Conservation (phyloP, 1,140 invertebrate species). For the Nebria ingens region DNA sequence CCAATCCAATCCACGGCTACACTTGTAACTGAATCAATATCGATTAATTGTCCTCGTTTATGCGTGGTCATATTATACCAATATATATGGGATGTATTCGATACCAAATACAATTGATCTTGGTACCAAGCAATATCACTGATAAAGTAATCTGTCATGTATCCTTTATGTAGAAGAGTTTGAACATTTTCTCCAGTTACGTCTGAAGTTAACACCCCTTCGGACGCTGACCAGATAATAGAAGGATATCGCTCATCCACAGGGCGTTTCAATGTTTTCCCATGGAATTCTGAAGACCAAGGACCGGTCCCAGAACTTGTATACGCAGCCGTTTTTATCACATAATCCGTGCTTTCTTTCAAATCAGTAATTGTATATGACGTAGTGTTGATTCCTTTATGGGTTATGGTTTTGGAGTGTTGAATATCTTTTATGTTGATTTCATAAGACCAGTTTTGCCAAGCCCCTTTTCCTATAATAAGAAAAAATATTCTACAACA, state of each 20-base stretch:
- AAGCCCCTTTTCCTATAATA: constrained; percentile 54
- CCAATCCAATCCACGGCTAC: constrained; percentile 84
- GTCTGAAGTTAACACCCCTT: constrained; percentile 60
- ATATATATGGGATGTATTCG: constrained; percentile 58
- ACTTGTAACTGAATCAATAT: constrained; percentile 60
- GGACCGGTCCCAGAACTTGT: constrained; percentile 63
- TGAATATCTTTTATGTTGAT: constrained; percentile 56
- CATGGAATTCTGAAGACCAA: constrained; percentile 65
- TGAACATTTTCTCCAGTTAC: constrained; percentile 59
- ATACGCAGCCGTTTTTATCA: constrained; percentile 65
- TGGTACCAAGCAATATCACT: constrained; percentile 29
- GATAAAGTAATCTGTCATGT: constrained; percentile 31
- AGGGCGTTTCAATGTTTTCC: constrained; percentile 48
- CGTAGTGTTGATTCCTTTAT: constrained; percentile 48
- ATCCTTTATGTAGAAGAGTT: constrained; percentile 49
- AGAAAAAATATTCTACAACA: too few species aligned
- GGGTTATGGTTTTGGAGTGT: constrained; percentile 36
- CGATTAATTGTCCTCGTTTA: constrained; percentile 41
- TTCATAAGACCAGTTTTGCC: constrained; percentile 78
- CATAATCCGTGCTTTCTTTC: constrained; percentile 61
- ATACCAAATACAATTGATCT: constrained; percentile 55
- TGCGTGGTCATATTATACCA: constrained; percentile 57
- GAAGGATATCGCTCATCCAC: constrained; percentile 27
- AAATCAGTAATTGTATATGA: constrained; percentile 55
- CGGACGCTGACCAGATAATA: constrained; percentile 58